Percentiles rank a stretch among this genome's conserved stretches.
Evolutionary conservation across 1,140 invertebrate species (phyloP).

Genomic region (Pseudachorutes palmiensis): DNA sequence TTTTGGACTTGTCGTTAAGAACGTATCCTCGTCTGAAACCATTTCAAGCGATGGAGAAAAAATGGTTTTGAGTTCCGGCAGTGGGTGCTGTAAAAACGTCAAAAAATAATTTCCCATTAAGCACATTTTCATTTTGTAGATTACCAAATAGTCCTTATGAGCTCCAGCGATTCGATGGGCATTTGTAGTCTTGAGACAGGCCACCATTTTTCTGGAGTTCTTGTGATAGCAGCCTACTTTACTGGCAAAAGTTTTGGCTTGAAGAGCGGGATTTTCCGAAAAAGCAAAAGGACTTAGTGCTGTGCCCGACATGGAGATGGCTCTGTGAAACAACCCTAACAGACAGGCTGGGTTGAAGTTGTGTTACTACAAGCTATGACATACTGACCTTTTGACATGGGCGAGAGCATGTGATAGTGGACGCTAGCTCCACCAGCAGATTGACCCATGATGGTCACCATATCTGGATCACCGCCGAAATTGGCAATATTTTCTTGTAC

Average conservation of each 20-base stretch:
- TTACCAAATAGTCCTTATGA: slow-evolving; percentile 16
- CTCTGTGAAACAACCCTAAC: slow-evolving; percentile 27
- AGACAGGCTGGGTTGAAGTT: neutral
- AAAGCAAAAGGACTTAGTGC: slow-evolving; percentile 68
- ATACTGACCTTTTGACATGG: slow-evolving; percentile 34
- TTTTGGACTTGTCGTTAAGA: slow-evolving; percentile 42
- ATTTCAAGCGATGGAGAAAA: slow-evolving; percentile 20
- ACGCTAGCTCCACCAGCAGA: slow-evolving; percentile 51
- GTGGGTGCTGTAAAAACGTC: neutral
- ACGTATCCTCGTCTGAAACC: slow-evolving; percentile 47
- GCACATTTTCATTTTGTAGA: neutral
- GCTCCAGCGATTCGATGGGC: slow-evolving; percentile 3
- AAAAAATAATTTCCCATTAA: neutral
- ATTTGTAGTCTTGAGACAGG: slow-evolving; percentile 40
- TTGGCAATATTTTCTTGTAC: slow-evolving; percentile 2
- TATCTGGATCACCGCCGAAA: slow-evolving; percentile 49
- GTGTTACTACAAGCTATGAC: neutral
- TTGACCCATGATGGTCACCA: slow-evolving; percentile 47
- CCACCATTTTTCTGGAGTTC: slow-evolving; percentile 46
- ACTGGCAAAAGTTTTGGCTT: slow-evolving; percentile 52
- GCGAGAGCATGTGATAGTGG: slow-evolving; percentile 57
- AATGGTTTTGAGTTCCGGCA: neutral
- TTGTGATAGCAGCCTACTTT: slow-evolving; percentile 51
- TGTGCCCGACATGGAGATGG: slow-evolving; percentile 42
- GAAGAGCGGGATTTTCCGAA: slow-evolving; percentile 51